phyloP scores from a whole-genome alignment of 1,140 invertebrate species.

The Danaus plexippus region DNA sequence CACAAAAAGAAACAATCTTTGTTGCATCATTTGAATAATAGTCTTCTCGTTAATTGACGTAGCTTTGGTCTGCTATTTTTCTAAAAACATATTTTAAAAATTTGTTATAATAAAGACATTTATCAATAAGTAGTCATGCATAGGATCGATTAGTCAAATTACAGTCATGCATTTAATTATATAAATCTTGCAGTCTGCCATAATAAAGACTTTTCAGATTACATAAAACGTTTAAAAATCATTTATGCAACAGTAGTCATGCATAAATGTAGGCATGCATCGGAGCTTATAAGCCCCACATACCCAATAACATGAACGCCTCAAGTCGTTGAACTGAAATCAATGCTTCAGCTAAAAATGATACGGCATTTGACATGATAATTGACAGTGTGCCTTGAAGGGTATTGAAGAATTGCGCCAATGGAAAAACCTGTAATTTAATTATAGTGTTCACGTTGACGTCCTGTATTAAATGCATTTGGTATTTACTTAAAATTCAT shows the following conservation, averaged over 20 bases:
- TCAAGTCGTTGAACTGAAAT: conserved; percentile 80
- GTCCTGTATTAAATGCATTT: too few relatives aligned
- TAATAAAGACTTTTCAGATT: conserved; percentile 38
- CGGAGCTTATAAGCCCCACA: conserved; percentile 53
- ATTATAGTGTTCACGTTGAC: conserved; percentile 12
- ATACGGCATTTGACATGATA: conserved; percentile 83
- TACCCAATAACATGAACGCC: conserved; percentile 78
- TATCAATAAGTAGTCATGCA: background rate
- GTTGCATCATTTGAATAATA: too few relatives aligned
- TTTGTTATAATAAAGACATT: too few relatives aligned
- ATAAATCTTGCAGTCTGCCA: conserved; percentile 32
- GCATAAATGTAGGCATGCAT: conserved; percentile 24
- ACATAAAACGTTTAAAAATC: conserved; percentile 12
- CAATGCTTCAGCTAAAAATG: conserved; percentile 76
- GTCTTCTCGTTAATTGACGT: too few relatives aligned
- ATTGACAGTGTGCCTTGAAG: conserved; percentile 74
- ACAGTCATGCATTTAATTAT: conserved; percentile 2
- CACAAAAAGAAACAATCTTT: too few relatives aligned
- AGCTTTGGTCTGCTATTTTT: too few relatives aligned
- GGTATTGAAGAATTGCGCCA: conserved; percentile 71
- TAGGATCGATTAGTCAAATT: conserved; percentile 11
- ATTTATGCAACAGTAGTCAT: conserved; percentile 13
- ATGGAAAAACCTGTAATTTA: conserved; percentile 63
- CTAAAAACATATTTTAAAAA: too few relatives aligned
- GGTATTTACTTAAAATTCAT: too few relatives aligned